Conservation (phyloP, 2,888 invertebrate species). For the Diarsia brunnea region DNA sequence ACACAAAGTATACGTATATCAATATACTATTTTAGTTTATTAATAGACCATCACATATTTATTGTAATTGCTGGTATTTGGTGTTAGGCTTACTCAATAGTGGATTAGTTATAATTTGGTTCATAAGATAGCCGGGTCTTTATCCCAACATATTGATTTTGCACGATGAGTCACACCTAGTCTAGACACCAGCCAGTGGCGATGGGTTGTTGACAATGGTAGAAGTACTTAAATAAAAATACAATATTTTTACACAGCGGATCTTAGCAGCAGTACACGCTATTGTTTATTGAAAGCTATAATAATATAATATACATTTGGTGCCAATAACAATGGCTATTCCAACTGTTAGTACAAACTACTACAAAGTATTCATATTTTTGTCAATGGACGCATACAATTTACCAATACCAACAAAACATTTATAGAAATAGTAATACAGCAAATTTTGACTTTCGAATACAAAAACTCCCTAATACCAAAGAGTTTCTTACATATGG, state of each 20-base stretch:
- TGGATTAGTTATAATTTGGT: conserved; percentile 17
- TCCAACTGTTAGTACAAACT: too few species aligned
- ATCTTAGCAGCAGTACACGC: neutral
- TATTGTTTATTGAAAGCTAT: too few species aligned
- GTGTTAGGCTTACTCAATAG: conserved; percentile 7
- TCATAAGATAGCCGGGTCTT: neutral
- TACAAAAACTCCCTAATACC: too few species aligned
- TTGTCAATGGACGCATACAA: neutral
- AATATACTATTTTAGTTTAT: conserved; percentile 8
- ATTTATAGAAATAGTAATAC: neutral
- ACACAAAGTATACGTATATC: conserved; percentile 5
- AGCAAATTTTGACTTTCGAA: neutral
- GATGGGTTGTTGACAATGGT: too few species aligned
- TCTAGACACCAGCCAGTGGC: too few species aligned
- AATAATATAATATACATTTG: too few species aligned
- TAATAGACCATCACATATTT: conserved; percentile 34
- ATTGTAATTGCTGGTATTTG: conserved; percentile 20
- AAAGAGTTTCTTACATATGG: too few species aligned
- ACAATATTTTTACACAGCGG: too few species aligned
- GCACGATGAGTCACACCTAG: too few species aligned
- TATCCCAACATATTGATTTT: neutral
- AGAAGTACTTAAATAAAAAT: too few species aligned
- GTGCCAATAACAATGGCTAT: too few species aligned
- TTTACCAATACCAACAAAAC: too few species aligned
- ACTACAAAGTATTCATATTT: neutral